Evolutionary conservation across 2,888 invertebrate genomes (phyloP).

Genomic region (Tetragonula carbonaria): DNA sequence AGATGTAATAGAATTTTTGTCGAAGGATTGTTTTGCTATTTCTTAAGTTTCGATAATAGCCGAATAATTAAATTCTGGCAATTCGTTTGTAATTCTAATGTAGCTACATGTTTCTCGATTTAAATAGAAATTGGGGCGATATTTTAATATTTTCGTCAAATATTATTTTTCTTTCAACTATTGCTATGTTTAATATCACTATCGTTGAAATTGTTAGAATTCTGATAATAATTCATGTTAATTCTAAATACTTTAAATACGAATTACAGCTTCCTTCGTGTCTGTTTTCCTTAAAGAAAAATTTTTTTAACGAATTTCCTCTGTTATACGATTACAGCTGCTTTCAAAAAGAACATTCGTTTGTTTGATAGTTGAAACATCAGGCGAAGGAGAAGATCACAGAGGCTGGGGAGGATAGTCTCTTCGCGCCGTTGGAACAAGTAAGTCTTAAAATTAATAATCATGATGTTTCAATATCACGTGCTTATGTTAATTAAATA

Average conservation of each 20-base stretch:
- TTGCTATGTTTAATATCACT: too few relatives aligned
- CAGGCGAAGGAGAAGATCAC: slow-evolving; percentile 87
- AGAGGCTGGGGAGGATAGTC: slow-evolving; percentile 90
- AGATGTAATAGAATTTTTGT: not conserved
- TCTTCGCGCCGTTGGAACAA: slow-evolving; percentile 93
- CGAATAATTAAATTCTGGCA: too few relatives aligned
- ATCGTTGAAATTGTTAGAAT: too few relatives aligned
- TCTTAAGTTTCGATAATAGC: not conserved
- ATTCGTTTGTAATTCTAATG: not conserved
- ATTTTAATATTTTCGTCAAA: too few relatives aligned
- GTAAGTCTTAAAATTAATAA: slow-evolving; percentile 81
- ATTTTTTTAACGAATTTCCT: not conserved
- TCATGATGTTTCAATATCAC: not conserved
- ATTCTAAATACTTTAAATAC: not conserved
- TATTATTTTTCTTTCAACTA: too few relatives aligned
- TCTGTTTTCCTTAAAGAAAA: not conserved
- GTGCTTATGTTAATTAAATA: too few relatives aligned
- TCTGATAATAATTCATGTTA: too few relatives aligned
- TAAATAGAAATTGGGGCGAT: too few relatives aligned
- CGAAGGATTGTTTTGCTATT: not conserved
- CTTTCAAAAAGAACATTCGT: not conserved
- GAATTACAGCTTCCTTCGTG: not conserved
- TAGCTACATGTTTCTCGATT: too few relatives aligned
- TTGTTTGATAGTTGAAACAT: slow-evolving; percentile 84
- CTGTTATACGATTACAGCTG: not conserved